Percentiles rank a stretch among this genome's conserved stretches.
These are phyloP conservation scores for Heliconius erato DNA, from an alignment of 2,888 invertebrate genomes.

Conservation along the genomic window DNA sequence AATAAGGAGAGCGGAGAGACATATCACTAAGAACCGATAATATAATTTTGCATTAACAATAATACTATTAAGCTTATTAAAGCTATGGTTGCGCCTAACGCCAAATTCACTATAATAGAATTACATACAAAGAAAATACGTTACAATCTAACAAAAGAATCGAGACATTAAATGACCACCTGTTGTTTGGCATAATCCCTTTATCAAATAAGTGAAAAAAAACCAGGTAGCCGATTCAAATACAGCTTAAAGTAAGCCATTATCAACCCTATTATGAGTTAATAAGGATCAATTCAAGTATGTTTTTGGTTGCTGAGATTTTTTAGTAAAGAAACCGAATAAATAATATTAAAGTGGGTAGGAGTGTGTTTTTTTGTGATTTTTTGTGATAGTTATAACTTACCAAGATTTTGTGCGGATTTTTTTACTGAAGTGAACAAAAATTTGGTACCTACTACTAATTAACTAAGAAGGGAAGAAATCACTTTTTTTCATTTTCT, in stretches of 20 bases:
- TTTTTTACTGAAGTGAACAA: background rate
- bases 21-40: background rate
- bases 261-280: background rate
- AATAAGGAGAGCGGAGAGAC: background rate
- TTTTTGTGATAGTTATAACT: background rate
- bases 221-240: slow-evolving; percentile 27
- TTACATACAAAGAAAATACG: slow-evolving; percentile 18
- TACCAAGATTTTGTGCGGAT: background rate
- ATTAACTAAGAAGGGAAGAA: too few species aligned
- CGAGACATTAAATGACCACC: slow-evolving; percentile 30
- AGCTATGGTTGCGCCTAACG: background rate
- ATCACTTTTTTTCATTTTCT: background rate
- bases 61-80: background rate
- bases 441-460: too few species aligned
- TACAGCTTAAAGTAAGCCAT: background rate
- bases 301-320: background rate
- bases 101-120: background rate
- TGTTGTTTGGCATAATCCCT: slow-evolving; percentile 38
- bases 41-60: background rate
- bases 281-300: slow-evolving; percentile 17
- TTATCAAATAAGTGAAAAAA: slow-evolving; percentile 25
- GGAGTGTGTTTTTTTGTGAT: background rate
- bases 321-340: slow-evolving; percentile 33
- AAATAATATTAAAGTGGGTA: slow-evolving; percentile 11
- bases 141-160: background rate